phyloP scores from a whole-genome alignment of 2,797 vertebrate genomes.

The Cuculus canorus region DNA sequence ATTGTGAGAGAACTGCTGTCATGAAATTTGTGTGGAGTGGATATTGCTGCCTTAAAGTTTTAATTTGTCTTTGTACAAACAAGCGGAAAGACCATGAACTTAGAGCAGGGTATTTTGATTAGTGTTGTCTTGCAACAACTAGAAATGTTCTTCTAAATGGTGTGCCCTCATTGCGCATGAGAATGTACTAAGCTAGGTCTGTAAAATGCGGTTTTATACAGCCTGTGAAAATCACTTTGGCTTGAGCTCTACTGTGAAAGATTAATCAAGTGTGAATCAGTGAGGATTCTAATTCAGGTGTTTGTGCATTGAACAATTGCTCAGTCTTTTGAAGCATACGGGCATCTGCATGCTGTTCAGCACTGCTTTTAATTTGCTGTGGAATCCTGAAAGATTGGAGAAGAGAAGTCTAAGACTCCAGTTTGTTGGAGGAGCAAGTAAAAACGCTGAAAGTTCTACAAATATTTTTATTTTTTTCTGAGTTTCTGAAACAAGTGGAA shows the following conservation, averaged over 20 bases:
- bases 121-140: background rate
- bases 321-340: background rate
- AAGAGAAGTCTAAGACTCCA: background rate
- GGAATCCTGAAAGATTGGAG: background rate
- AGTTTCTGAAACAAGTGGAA: background rate
- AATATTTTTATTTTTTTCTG: background rate
- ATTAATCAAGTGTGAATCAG: background rate
- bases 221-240: background rate
- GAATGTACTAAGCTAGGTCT: background rate
- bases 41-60: background rate
- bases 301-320: background rate
- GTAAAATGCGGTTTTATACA: background rate
- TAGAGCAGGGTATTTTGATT: background rate
- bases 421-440: background rate
- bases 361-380: background rate
- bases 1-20: background rate
- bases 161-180: background rate
- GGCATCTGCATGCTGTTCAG: fast-evolving
- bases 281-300: background rate
- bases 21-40: background rate
- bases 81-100: background rate
- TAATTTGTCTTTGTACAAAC: background rate
- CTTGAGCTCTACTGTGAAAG: background rate
- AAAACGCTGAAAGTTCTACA: background rate
- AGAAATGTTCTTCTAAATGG: background rate